phyloP scores from a whole-genome alignment of 2,888 invertebrate genomes.

The Ectemnius continuus region DNA sequence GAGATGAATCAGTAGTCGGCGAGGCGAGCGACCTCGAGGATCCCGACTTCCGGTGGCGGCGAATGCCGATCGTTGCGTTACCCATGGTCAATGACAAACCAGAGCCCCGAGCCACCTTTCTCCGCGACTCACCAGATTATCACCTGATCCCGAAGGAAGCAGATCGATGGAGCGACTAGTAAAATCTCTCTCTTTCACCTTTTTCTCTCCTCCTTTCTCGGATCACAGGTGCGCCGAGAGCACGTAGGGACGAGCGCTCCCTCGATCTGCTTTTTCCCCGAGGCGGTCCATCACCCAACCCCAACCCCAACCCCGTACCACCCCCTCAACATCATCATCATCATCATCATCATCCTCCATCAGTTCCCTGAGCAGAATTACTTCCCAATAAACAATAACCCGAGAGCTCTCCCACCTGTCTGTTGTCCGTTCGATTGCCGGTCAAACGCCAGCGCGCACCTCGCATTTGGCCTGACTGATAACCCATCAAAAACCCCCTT shows the following conservation, averaged over 20 bases:
- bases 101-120: conserved; percentile 76
- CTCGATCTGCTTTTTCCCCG: not conserved
- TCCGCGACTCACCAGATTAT: conserved; percentile 42
- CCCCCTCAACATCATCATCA: no score
- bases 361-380: not conserved
- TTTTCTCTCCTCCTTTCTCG: no score
- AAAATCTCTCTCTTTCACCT: no score
- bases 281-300: not conserved
- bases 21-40: conserved; percentile 20
- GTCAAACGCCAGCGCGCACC: conserved; percentile 25
- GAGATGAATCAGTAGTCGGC: not conserved
- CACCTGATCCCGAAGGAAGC: conserved; percentile 25
- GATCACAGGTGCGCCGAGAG: conserved; percentile 15
- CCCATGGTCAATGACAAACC: conserved; percentile 78
- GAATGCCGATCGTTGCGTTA: conserved; percentile 46
- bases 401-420: not conserved
- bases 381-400: not conserved
- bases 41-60: conserved; percentile 52
- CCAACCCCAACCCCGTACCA: not conserved
- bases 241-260: conserved; percentile 29
- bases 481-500: conserved; percentile 22
- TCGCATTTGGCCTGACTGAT: conserved; percentile 29
- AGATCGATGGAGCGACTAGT: conserved; percentile 19
- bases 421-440: not conserved
- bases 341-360: not conserved